Base-by-base conservation (phyloP, 2,797 vertebrate genomes). In the Ispidina lecontei region DNA sequence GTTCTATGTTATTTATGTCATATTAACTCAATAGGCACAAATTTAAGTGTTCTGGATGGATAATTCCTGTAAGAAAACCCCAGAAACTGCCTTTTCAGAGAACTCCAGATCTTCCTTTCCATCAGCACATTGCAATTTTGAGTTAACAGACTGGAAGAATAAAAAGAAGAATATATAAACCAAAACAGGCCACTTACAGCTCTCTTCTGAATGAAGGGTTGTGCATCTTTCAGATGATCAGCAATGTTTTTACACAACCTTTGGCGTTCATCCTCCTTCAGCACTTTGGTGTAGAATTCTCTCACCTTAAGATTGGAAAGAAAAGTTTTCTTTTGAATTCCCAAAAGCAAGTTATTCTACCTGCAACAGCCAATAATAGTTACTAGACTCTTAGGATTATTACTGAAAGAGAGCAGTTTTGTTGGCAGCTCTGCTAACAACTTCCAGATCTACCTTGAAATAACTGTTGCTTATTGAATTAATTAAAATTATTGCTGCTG, bases 141-240 rank as follows among this genome's bases (percentile, higher is more conserved):
- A 35, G 3, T 28, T 55, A 65, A 16, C 4, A 54, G 29, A 33
- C 31, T 26, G 5, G 15, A 10, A 41, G 25, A 63, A 68, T 7
- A 35, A 73, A 73, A 37, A 77, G 16, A 19, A 59, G 71, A 29
- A 18, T 63, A 35, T 33, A 31, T 71, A 62, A 22, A 4, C 33
- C 46, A 37, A 17, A 60, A 41, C 2, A 65, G 29, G 23, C 4
- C 65, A 97, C 98, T 98, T 96, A 99, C 99, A 95, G 97, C 98
- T 96, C 98, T 98, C 87, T 98, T 98, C 95, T 99, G 99, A 96
- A 99, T 99, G 96, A 99, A 99, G 23, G 98, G 95, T 26, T 99
- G 99, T 0, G 99, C 98, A 22, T 96, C 98, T 82, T 99, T 99
- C 44, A 99, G 97, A 11, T 97, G 96, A 1, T 97, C 96, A 0